Evolutionary conservation across 2,113 vertebrate species (phyloP).

Genomic region (Neopipo cinnamomea): DNA sequence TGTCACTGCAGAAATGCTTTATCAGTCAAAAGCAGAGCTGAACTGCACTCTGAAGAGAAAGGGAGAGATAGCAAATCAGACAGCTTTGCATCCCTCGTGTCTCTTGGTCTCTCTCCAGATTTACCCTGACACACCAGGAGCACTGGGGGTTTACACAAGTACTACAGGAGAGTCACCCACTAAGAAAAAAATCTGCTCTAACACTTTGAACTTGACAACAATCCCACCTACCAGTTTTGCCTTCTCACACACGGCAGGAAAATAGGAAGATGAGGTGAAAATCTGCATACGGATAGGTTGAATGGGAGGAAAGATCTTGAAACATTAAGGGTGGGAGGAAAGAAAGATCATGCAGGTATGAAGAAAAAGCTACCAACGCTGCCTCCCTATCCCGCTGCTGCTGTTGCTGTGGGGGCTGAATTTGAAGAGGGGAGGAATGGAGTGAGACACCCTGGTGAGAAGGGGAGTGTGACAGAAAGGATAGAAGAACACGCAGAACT

Average conservation of each 20-base stretch:
- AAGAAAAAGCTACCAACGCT: neutral
- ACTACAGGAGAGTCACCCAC: accelerated
- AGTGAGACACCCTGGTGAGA: neutral
- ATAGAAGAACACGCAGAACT: neutral
- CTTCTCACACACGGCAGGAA: neutral
- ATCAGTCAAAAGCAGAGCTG: neutral
- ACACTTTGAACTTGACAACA: neutral
- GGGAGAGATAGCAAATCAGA: neutral
- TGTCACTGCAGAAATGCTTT: neutral
- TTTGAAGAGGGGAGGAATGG: neutral
- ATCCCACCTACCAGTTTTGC: neutral
- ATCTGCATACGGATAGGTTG: neutral
- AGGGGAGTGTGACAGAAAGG: neutral
- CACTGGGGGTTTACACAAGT: neutral
- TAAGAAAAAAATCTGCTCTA: neutral
- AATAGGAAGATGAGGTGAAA: neutral
- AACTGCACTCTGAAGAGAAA: neutral
- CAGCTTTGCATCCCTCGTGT: neutral
- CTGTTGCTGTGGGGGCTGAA: neutral
- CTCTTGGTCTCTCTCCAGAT: neutral
- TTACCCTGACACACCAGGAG: neutral
- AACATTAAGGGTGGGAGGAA: neutral
- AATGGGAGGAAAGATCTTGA: neutral
- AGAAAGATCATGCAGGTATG: neutral
- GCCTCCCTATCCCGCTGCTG: neutral